Conservation (phyloP, 2,113 vertebrate genomes). For the Cyprichromis sp. region DNA sequence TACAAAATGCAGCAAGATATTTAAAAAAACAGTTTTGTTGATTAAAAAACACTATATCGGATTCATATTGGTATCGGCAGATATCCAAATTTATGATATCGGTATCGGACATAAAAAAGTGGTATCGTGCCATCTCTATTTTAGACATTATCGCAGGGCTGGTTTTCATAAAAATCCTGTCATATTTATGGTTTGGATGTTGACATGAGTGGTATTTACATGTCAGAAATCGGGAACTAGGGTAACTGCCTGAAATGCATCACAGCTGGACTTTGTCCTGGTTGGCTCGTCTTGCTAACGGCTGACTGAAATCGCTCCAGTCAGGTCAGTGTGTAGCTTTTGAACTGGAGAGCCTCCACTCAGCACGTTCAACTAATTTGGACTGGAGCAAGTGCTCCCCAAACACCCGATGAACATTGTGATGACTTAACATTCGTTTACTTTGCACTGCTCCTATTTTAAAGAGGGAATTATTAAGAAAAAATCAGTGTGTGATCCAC, state of each 20-base stretch:
- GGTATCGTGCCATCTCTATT: too few relatives aligned
- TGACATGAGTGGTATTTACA: neutral
- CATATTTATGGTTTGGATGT: neutral
- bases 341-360: neutral
- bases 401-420: neutral
- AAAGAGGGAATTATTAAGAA: neutral
- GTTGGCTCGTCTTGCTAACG: neutral
- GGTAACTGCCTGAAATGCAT: neutral
- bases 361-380: neutral
- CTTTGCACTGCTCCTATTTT: neutral
- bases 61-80: too few relatives aligned
- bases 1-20: too few relatives aligned
- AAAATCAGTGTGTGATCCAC: neutral
- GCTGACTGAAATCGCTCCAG: neutral
- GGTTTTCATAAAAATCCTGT: neutral
- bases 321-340: neutral
- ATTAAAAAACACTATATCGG: too few relatives aligned
- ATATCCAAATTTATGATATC: too few relatives aligned
- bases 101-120: too few relatives aligned
- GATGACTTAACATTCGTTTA: neutral
- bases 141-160: neutral
- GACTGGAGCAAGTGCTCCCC: neutral
- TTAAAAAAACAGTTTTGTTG: too few relatives aligned
- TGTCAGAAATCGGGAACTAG: neutral
- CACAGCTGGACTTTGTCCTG: neutral